phyloP scores from a whole-genome alignment of 2,797 vertebrate genomes.

The Stomatorhinus walkeri region DNA sequence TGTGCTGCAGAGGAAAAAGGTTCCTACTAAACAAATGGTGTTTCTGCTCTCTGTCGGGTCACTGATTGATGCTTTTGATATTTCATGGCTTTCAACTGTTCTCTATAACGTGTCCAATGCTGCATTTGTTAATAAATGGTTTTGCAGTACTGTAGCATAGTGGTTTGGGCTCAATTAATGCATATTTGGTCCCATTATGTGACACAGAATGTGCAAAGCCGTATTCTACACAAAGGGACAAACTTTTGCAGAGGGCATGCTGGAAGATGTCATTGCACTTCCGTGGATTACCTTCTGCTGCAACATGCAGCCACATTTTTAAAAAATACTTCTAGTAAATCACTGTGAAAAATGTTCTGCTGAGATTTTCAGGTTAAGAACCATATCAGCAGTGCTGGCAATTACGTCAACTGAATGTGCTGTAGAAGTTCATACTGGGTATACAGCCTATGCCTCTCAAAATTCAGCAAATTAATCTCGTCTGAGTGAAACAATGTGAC shows the following conservation, averaged over 20 bases:
- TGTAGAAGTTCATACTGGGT: background rate
- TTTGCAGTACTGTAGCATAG: background rate
- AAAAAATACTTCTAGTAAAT: background rate
- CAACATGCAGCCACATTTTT: background rate
- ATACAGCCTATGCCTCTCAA: background rate
- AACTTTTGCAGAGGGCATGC: background rate
- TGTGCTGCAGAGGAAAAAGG: slow-evolving; percentile 43
- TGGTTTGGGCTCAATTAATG: background rate
- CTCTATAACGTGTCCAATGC: background rate
- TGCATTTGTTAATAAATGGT: background rate
- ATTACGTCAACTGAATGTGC: background rate
- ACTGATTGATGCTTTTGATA: background rate
- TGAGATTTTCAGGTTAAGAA: background rate
- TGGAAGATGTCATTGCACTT: background rate
- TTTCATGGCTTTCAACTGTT: background rate
- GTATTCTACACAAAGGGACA: background rate
- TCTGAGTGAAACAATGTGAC: background rate
- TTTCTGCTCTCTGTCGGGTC: slow-evolving; percentile 8
- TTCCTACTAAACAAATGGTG: background rate
- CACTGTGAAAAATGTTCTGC: background rate
- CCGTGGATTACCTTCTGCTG: background rate
- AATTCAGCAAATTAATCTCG: background rate
- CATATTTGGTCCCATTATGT: background rate
- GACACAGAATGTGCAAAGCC: background rate
- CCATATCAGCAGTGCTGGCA: background rate